Conservation (phyloP, 2,797 vertebrate species). For the Ctenopoma kingsleyae region DNA sequence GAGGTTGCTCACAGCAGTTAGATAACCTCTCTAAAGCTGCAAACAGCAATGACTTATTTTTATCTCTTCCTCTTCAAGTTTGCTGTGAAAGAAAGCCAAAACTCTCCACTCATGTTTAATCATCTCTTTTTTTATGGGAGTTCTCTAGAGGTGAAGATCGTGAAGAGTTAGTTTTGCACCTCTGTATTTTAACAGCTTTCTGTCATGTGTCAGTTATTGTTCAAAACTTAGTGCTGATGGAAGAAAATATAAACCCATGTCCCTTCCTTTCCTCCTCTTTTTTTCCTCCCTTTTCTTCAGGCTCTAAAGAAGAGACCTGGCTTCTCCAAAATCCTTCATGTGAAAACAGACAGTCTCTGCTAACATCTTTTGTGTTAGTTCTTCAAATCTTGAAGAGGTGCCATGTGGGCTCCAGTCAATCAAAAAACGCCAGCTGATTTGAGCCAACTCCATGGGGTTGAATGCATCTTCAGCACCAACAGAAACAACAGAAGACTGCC, state of each 20-base stretch:
- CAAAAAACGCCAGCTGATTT: conserved; percentile 61
- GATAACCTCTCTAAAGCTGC: conserved; percentile 50
- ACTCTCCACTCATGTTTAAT: conserved; percentile 33
- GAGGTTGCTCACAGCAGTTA: conserved; percentile 59
- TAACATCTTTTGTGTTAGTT: conserved; percentile 78
- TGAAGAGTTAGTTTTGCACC: neutral
- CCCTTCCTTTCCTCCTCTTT: neutral
- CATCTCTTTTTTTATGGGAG: conserved; percentile 7
- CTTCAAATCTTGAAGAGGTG: conserved; percentile 41
- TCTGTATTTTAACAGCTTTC: neutral
- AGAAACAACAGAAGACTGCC: conserved; percentile 41
- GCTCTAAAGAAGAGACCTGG: conserved; percentile 96
- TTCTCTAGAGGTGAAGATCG: conserved; percentile 14
- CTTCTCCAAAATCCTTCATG: conserved; percentile 98
- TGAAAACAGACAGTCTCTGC: conserved; percentile 93
- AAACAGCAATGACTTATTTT: conserved; percentile 49
- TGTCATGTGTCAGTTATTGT: neutral
- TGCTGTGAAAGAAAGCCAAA: conserved; percentile 28
- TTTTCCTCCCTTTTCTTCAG: conserved; percentile 74
- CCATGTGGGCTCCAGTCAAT: conserved; percentile 49
- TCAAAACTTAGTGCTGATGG: neutral
- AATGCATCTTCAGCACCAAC: conserved; percentile 46
- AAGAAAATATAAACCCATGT: conserved; percentile 12
- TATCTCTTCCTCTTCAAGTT: conserved; percentile 33
- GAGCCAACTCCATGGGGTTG: conserved; percentile 54